Evolutionary conservation across 2,888 invertebrate species (phyloP), one percentile per base, ranked within the genome.

Genomic region (Notodonta ziczac): DNA sequence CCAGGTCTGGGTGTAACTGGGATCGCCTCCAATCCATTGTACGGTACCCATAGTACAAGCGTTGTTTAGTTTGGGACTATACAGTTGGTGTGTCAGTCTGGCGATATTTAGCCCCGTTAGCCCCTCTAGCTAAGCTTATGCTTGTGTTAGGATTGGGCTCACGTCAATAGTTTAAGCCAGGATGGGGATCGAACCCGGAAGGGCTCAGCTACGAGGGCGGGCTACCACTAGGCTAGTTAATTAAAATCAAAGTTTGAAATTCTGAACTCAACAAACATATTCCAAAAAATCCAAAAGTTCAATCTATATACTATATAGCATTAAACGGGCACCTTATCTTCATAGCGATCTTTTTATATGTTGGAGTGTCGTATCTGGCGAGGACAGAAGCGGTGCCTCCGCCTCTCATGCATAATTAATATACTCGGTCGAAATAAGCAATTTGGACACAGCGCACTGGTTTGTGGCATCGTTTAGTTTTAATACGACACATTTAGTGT

Each of bases 371-470:
- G 76, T 77, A 81, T 82, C 83, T 81, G 81, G 77, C 77, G 81
- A 67, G 76, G 80, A 79, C 83, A 78, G 78, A 70, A 70, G 72
- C 69, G 73, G 69, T 70, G 73, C 72, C 69, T 70, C 73, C 24
- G 24, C 71, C 77, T 76, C 82, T 89, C 89, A 89, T 91, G 88
- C 89, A 91, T 91, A 91, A 90, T 91, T 88, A 91, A 91, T 85
- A 80, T 69, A 76, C 70, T 69, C 81, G 88, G 88, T 86, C 88
- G 86, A 90, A 90, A 89, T 89, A 90, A 90, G 90, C 89, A 89
- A 90, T 91, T 90, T 90, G 85, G 85, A 83, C 89, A 85, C 87
- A 81, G 85, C 83, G 83, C 86, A 85, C 87, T 87, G 88, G 86
- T 90, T 89, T 87, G 88, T 83, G 86, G 86, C 77, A 74, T 81